phyloP scores from a whole-genome alignment of 2,888 invertebrate species.

The Margaritifera margaritifera region DNA sequence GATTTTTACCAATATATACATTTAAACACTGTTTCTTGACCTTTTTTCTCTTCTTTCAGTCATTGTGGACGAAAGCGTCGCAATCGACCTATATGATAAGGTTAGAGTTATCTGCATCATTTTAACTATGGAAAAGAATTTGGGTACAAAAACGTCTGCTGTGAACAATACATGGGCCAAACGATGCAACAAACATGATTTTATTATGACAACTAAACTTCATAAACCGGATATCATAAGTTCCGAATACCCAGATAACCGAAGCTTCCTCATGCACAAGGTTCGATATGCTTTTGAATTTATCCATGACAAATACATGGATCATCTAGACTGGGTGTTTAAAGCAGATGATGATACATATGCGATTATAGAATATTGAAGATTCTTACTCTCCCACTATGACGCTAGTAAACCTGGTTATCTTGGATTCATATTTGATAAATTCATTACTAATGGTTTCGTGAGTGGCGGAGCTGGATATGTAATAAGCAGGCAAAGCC shows the following conservation, averaged over 20 bases:
- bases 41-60: conserved; percentile 19
- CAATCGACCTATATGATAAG: conserved; percentile 77
- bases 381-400: conserved; percentile 87
- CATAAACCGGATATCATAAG: conserved; percentile 76
- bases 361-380: conserved; percentile 93
- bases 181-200: conserved; percentile 77
- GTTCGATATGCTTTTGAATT: conserved; percentile 93
- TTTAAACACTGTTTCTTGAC: too few relatives aligned
- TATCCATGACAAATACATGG: conserved; percentile 84
- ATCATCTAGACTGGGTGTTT: conserved; percentile 95
- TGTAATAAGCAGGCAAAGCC: conserved; percentile 88
- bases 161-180: conserved; percentile 96
- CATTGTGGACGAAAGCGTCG: conserved; percentile 26
- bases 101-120: conserved; percentile 95
- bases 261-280: conserved; percentile 89
- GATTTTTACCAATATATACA: too few relatives aligned
- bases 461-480: conserved; percentile 77
- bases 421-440: conserved; percentile 76
- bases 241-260: conserved; percentile 7
- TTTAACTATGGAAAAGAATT: conserved; percentile 92
- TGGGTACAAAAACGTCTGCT: conserved; percentile 88
- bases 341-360: conserved; percentile 99
- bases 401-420: conserved; percentile 85
- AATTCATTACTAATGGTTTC: conserved; percentile 68
- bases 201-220: conserved; percentile 68